Evolutionary conservation across 2,113 vertebrate species (phyloP), one percentile per base, ranked within the genome.

Genomic region (Craseonycteris thonglongyai): DNA sequence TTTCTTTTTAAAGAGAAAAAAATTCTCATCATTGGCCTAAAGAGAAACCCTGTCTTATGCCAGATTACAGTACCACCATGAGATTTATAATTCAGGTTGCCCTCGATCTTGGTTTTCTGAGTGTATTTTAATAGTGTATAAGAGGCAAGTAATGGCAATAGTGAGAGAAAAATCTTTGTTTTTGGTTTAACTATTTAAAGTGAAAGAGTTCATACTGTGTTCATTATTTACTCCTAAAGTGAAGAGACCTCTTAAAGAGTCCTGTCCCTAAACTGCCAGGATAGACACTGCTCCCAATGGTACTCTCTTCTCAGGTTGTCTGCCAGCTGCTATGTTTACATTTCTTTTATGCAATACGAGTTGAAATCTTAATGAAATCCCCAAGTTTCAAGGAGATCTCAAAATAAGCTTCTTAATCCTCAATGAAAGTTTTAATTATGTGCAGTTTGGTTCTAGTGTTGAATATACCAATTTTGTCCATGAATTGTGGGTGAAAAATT

Each of bases 11-110:
- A 92, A 45, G 66, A 75, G 83, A 90, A 91, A 94, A 94, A 72
- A 51, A 40, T 66, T 93, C 38, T 91, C 58, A 71, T 88, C 79
- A 76, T 93, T 40, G 49, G 47, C 40, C 71, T 84, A 45, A 63
- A 84, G 40, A 91, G 75, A 93, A 94, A 91, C 74, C 74, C 90
- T 94, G 90, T 94, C 69, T 89, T 89, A 94, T 75, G 47, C 79
- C 83, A 96, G 93, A 96, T 94, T 76, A 66, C 78, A 96, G 93
- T 76, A 66, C 78, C 78, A 79, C 74, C 78, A 93, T 68, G 74
- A 79, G 72, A 82, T 90, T 95, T 91, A 74, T 90, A 83, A 94
- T 68, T 78, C 42, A 85, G 21, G 5, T 51, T 93, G 74, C 33
- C 30, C 61, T 75, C 90, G 24, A 28, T 56, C 30, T 94, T 93